A percentile compares a stretch with the other conserved stretches of the same genome.
Evolutionary conservation across 2,113 vertebrate genomes (phyloP).

Genomic region (Poeciliopsis retropinna): DNA sequence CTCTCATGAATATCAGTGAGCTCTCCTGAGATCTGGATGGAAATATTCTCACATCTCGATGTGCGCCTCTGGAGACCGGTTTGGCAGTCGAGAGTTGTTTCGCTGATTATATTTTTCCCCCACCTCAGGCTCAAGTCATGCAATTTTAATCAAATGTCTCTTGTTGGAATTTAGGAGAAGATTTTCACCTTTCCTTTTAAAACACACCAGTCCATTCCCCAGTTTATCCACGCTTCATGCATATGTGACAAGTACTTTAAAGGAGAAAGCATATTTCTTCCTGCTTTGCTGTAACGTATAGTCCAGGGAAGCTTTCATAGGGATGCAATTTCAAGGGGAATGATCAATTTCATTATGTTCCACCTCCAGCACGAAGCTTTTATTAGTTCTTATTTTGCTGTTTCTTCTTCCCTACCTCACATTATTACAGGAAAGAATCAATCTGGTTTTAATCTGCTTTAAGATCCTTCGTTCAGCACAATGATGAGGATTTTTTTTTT

Average conservation of each 20-base stretch:
- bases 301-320: slow-evolving; percentile 53
- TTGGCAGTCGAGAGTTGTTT: slow-evolving; percentile 46
- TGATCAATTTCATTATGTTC: slow-evolving; percentile 55
- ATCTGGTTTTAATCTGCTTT: slow-evolving; percentile 34
- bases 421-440: slow-evolving; percentile 41
- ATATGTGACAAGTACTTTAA: slow-evolving; percentile 30
- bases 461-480: background rate
- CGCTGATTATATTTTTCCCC: slow-evolving; percentile 17
- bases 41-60: slow-evolving; percentile 20
- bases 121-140: slow-evolving; percentile 54
- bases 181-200: slow-evolving; percentile 7
- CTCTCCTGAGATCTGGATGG: slow-evolving; percentile 22
- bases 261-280: slow-evolving; percentile 23
- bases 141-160: slow-evolving; percentile 60
- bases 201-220: background rate
- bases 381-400: slow-evolving; percentile 49
- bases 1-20: slow-evolving; percentile 16
- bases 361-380: slow-evolving; percentile 56
- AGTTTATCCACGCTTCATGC: slow-evolving; percentile 15
- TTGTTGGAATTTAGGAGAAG: slow-evolving; percentile 26
- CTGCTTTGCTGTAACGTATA: slow-evolving; percentile 14
- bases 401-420: slow-evolving; percentile 27
- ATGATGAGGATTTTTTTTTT: background rate
- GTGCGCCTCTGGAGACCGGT: slow-evolving; percentile 35
- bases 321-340: slow-evolving; percentile 65